Conservation (phyloP, 2,113 vertebrate species). For the Hystrix cristata region DNA sequence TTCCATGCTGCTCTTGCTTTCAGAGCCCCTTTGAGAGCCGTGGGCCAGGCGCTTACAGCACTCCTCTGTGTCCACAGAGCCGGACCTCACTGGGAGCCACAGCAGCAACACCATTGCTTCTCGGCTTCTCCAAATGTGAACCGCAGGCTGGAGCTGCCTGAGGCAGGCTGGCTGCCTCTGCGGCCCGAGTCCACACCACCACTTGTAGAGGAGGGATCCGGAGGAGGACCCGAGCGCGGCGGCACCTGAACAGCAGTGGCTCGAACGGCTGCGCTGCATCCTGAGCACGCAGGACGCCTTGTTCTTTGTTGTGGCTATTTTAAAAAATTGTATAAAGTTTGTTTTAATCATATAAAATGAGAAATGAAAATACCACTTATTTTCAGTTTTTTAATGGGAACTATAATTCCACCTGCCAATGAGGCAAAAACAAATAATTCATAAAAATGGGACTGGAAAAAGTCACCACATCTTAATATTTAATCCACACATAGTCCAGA, state of each 20-base stretch:
- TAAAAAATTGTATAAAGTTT: background rate
- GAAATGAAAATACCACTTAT: conserved; percentile 32
- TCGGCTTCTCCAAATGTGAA: conserved; percentile 78
- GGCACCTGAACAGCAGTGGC: background rate
- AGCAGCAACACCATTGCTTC: conserved; percentile 74
- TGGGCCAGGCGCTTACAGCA: background rate
- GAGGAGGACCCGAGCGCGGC: background rate
- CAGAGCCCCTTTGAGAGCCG: background rate
- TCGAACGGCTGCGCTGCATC: background rate
- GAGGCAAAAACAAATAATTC: background rate
- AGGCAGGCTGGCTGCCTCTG: background rate
- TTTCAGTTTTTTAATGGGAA: background rate
- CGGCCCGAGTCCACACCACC: accelerated
- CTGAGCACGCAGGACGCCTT: background rate
- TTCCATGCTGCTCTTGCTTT: conserved; percentile 69
- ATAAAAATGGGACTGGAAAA: background rate
- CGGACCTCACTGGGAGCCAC: conserved; percentile 53
- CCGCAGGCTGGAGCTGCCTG: conserved; percentile 62
- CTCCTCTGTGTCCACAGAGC: conserved; percentile 56
- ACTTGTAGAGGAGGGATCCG: accelerated
- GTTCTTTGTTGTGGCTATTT: background rate
- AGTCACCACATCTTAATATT: background rate
- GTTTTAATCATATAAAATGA: conserved; percentile 26
- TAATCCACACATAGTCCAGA: background rate
- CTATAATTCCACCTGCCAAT: background rate